Evolutionary conservation across 2,888 invertebrate genomes (phyloP), one percentile per base, ranked within the genome.

Genomic region (Stenoptilia bipunctidactyla): DNA sequence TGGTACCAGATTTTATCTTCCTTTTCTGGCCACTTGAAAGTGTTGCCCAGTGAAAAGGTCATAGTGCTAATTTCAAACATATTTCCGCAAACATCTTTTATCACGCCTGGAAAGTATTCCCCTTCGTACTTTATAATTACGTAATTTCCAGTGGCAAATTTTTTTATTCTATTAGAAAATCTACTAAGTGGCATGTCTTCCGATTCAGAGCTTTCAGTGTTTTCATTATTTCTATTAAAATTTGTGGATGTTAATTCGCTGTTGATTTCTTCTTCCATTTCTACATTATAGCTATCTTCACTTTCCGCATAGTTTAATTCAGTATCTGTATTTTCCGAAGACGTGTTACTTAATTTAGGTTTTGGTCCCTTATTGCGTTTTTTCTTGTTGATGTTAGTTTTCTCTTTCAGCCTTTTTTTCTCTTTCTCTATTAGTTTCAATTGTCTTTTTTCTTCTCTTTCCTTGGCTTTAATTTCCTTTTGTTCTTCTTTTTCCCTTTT

Each of bases 361-460:
- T 25, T 25, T 25, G 25, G 5, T 25, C 5, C 25, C 9, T 9
- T 25, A 25, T 25, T 5, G 25, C 25, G 25, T 25, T 9, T 25
- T 25, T 25, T 25, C 25, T 25, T 25, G 5, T 25, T 25, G 5
- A 25, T 25, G 25, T 40, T 36, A 10, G 13, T 38, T 15, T 8
- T 1, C 2, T 14, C 20, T 6, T 35, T 38, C n/a, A 27, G 10
- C 27, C 15, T 27, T 34, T 37, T 42, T 33, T 38, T 41, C 41
- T 35, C 3, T 34, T 10, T 12, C 25, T 34, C 14, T 40, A 12
- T 36, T 15, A 25, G 37, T 42, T 39, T 42, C 13, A 36, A 35
- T 36, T 35, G 15, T 34, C 25, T 39, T 30, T 15, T 40, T 13
- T 39, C 30, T 34, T 40, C 37, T 34, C 40, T 37, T 34, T 40